Evolutionary conservation across 1,140 invertebrate genomes (phyloP).

Genomic region (Heterodera schachtii): DNA sequence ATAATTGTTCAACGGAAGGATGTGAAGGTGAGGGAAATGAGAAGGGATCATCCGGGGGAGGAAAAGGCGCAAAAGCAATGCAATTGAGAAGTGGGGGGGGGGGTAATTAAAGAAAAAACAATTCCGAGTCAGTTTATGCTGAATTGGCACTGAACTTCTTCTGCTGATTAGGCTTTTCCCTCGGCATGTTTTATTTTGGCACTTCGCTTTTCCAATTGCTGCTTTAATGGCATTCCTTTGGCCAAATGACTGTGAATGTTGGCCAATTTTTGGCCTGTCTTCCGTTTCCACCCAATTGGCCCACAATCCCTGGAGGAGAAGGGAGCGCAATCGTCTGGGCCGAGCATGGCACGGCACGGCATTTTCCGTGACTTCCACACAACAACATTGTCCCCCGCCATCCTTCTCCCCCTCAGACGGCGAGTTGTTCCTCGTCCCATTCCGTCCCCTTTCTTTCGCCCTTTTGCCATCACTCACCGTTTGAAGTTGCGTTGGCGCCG

Average conservation of each 20-base stretch:
- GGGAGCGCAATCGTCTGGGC: constrained; percentile 7
- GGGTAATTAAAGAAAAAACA: too few species aligned
- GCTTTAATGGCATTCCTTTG: not conserved
- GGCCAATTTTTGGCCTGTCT: not conserved
- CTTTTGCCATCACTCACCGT: constrained; percentile 22
- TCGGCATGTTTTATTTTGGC: too few species aligned
- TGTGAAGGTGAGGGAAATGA: not conserved
- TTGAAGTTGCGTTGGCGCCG: constrained; percentile 41
- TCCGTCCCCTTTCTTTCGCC: not conserved
- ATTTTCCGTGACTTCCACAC: constrained; percentile 33
- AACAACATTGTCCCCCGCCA: not conserved
- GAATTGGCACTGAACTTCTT: too few species aligned
- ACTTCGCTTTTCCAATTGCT: too few species aligned
- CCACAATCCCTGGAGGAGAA: not conserved
- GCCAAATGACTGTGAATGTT: not conserved
- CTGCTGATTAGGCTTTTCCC: too few species aligned
- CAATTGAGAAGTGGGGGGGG: too few species aligned
- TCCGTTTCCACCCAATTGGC: constrained; percentile 6
- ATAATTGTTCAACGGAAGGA: not conserved
- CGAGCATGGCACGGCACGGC: constrained; percentile 19
- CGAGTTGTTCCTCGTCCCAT: not conserved
- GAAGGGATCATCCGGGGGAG: not conserved
- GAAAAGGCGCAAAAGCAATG: too few species aligned
- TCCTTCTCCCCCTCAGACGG: not conserved
- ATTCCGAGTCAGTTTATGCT: too few species aligned